A percentile compares a stretch with the other conserved stretches of the same genome.
phyloP scores from a whole-genome alignment of 2,113 vertebrate species.

The Lepidothrix coronata region DNA sequence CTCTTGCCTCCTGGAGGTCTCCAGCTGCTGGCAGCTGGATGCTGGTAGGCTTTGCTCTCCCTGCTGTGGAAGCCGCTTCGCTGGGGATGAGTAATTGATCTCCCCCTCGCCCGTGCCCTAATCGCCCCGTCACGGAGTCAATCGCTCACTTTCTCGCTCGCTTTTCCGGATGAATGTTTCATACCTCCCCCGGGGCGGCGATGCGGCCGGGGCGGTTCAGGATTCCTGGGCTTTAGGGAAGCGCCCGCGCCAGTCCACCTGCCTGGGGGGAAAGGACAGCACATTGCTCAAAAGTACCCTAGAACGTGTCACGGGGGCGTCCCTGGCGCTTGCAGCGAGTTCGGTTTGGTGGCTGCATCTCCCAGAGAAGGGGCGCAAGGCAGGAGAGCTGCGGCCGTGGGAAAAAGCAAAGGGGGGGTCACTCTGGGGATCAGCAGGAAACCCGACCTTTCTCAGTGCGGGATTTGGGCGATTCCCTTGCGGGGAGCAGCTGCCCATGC shows the following conservation, averaged over 20 bases:
- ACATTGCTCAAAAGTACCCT: rapidly evolving
- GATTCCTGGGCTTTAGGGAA: background rate
- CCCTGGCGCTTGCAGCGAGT: rapidly evolving
- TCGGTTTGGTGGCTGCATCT: rapidly evolving
- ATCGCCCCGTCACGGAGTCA: rapidly evolving
- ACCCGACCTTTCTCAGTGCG: rapidly evolving
- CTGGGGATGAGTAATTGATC: background rate
- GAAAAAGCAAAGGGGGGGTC: rapidly evolving
- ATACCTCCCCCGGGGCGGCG: background rate
- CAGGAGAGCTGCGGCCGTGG: rapidly evolving
- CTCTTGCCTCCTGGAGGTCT: rapidly evolving
- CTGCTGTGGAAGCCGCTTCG: rapidly evolving
- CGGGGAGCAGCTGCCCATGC: rapidly evolving
- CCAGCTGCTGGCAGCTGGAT: background rate
- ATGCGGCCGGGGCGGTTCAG: rapidly evolving
- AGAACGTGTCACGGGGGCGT: rapidly evolving
- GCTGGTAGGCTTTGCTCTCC: background rate
- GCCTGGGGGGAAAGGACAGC: background rate
- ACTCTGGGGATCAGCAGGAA: rapidly evolving
- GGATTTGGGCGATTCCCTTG: rapidly evolving
- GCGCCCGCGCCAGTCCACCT: rapidly evolving
- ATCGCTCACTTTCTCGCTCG: rapidly evolving
- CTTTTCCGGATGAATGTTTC: background rate
- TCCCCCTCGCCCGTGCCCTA: rapidly evolving
- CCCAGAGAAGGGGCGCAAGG: rapidly evolving